Evolutionary conservation across 2,797 vertebrate species (phyloP).

Genomic region (Bryconaethiops microstoma): DNA sequence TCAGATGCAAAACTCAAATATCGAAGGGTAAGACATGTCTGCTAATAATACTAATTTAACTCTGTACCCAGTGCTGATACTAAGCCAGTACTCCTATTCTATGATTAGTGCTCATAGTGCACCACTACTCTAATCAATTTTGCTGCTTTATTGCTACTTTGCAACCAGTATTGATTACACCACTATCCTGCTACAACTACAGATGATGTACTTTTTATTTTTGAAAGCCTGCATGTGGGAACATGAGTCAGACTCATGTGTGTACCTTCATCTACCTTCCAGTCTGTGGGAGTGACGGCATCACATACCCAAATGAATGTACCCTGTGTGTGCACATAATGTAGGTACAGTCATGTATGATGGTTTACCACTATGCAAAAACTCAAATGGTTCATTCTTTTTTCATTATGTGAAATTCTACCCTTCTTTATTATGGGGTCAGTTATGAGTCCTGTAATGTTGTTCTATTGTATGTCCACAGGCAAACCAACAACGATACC

Average conservation of each 20-base stretch:
- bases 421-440: not conserved
- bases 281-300: conserved; percentile 76
- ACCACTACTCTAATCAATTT: not conserved
- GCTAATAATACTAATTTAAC: not conserved
- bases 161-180: not conserved
- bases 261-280: conserved; percentile 76
- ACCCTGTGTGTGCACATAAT: conserved; percentile 69
- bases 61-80: not conserved
- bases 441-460: not conserved
- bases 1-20: conserved; percentile 64
- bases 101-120: not conserved
- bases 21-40: conserved; percentile 64
- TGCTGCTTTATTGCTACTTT: not conserved
- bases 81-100: not conserved
- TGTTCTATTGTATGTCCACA: conserved; percentile 45
- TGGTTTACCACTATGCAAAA: not conserved
- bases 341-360: conserved; percentile 48
- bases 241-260: conserved; percentile 48
- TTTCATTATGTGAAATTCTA: too few relatives aligned
- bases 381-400: too few relatives aligned
- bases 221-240: conserved; percentile 67
- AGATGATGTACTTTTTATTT: too few relatives aligned
- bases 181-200: not conserved
- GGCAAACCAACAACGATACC: conserved; percentile 67
- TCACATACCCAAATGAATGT: conserved; percentile 79